Percentiles rank a stretch among this genome's conserved stretches.
phyloP scores from a whole-genome alignment of 1,140 invertebrate species.

The Contarinia nasturtii region DNA sequence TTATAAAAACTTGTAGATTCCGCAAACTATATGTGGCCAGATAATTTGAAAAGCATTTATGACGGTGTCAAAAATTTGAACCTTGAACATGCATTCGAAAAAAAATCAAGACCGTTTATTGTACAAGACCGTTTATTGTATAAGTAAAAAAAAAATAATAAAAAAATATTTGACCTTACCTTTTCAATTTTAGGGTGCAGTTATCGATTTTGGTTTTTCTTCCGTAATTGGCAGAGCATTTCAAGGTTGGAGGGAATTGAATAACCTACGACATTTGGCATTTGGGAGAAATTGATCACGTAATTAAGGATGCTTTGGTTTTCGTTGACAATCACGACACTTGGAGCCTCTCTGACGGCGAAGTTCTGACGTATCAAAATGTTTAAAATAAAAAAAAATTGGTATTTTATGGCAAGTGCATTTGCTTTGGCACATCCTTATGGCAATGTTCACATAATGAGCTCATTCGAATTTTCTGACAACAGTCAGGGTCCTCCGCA shows the following conservation, averaged over 20 bases:
- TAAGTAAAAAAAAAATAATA: slow-evolving; percentile 33
- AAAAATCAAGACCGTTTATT: slow-evolving; percentile 38
- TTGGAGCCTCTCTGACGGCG: slow-evolving; percentile 31
- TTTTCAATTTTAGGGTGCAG: slow-evolving; percentile 25
- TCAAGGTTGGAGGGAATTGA: slow-evolving; percentile 5
- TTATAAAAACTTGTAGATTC: too few relatives aligned
- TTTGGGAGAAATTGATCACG: slow-evolving; percentile 31
- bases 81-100: slow-evolving; percentile 34
- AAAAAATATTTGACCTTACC: neutral
- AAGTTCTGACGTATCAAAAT: slow-evolving; percentile 35
- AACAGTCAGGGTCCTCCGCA: slow-evolving; percentile 34
- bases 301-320: slow-evolving; percentile 32
- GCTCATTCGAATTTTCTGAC: slow-evolving; percentile 32
- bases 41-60: slow-evolving; percentile 43
- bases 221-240: slow-evolving; percentile 27
- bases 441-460: slow-evolving; percentile 45
- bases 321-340: slow-evolving; percentile 46
- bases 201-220: slow-evolving; percentile 59
- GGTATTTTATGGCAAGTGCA: slow-evolving; percentile 46
- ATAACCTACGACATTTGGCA: slow-evolving; percentile 26
- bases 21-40: slow-evolving; percentile 63
- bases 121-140: slow-evolving; percentile 67
- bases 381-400: too few relatives aligned
- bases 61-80: slow-evolving; percentile 37
- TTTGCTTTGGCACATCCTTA: slow-evolving; percentile 60